Conservation (phyloP, 1,140 invertebrate genomes). For the Drosophila sucinea region DNA sequence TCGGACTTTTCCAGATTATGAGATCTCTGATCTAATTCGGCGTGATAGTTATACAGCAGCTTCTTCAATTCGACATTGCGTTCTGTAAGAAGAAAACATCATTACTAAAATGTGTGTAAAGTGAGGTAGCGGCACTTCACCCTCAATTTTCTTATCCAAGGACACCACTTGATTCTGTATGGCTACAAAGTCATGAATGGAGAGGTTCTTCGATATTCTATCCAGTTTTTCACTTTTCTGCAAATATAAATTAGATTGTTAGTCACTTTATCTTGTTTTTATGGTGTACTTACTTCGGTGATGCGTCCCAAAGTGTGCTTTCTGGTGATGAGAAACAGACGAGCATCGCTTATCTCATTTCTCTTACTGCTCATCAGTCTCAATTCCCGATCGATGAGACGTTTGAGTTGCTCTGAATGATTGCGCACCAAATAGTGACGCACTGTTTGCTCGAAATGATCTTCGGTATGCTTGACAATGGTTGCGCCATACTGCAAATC, state of each 20-base stretch:
- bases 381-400: conserved; percentile 17
- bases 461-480: conserved; percentile 17
- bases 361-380: conserved; percentile 37
- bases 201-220: conserved; percentile 48
- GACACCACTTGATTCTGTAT: conserved; percentile 54
- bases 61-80: conserved; percentile 54
- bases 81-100: conserved; percentile 33
- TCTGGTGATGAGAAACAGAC: conserved; percentile 39
- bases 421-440: not conserved
- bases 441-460: conserved; percentile 15
- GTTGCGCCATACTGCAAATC: conserved; percentile 25
- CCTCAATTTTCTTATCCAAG: conserved; percentile 70
- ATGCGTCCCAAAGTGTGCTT: conserved; percentile 47
- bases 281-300: conserved; percentile 24
- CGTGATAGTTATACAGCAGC: conserved; percentile 35
- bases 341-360: conserved; percentile 57
- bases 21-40: conserved; percentile 46
- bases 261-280: not conserved
- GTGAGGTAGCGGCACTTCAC: not conserved
- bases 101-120: not conserved
- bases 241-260: not conserved
- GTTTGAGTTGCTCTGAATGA: conserved; percentile 20
- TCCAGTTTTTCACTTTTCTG: conserved; percentile 53
- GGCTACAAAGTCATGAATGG: conserved; percentile 53
- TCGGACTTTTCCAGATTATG: conserved; percentile 60